These are phyloP conservation scores for Spinus olivaceus DNA, from an alignment of 2,797 vertebrate species.

Conservation along the genomic window DNA sequence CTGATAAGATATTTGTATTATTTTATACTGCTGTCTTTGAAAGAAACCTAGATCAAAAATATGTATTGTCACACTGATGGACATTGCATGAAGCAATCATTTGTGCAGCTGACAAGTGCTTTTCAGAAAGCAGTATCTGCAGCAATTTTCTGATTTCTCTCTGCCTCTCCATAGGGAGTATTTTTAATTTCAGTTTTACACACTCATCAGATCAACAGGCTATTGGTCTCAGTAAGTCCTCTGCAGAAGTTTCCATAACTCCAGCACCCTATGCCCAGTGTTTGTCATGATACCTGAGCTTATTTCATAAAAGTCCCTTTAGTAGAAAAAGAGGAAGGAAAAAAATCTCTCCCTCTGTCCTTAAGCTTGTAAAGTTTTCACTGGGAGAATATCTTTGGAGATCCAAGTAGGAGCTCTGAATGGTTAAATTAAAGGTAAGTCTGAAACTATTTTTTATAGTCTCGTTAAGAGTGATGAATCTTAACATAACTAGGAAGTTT, in stretches of 20 bases:
- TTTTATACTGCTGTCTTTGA: background rate
- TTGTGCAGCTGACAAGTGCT: background rate
- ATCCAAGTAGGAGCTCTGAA: background rate
- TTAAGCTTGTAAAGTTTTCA: background rate
- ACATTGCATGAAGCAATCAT: background rate
- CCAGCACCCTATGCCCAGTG: background rate
- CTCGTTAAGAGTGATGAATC: background rate
- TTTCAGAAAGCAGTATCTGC: background rate
- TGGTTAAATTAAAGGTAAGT: background rate
- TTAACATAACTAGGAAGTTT: background rate
- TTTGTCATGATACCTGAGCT: background rate
- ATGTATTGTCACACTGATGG: background rate
- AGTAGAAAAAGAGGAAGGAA: background rate
- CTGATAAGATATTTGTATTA: background rate
- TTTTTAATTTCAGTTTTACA: background rate
- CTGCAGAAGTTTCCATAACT: background rate
- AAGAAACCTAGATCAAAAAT: background rate
- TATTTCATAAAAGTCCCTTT: background rate
- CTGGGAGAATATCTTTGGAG: background rate
- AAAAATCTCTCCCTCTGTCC: background rate
- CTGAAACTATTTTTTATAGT: background rate
- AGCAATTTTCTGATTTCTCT: background rate
- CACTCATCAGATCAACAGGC: background rate
- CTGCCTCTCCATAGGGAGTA: accelerated
- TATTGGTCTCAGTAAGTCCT: background rate